phyloP scores from a whole-genome alignment of 1,140 invertebrate genomes.

The Panonychus citri region DNA sequence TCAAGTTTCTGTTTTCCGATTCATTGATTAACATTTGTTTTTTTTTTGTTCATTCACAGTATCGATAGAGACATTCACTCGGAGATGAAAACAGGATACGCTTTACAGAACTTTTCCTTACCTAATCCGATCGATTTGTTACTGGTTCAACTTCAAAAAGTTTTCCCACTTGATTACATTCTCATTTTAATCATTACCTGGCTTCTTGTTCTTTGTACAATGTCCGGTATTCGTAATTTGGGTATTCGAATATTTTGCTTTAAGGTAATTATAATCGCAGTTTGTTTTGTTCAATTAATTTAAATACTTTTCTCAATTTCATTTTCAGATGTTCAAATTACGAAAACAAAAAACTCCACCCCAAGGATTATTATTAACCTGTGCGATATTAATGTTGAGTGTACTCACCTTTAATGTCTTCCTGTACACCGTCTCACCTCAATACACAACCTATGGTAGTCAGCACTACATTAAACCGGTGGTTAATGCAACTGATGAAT shows the following conservation, averaged over 20 bases:
- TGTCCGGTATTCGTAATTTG: constrained; percentile 23
- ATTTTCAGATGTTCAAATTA: constrained; percentile 24
- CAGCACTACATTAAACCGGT: constrained; percentile 19
- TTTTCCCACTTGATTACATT: constrained; percentile 27
- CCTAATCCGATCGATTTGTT: constrained; percentile 26
- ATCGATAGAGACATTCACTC: constrained; percentile 27
- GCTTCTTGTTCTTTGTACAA: constrained; percentile 26
- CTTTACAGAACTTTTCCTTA: constrained; percentile 19
- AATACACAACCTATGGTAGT: constrained; percentile 26
- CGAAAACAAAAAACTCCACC: constrained; percentile 21
- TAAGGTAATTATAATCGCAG: constrained; percentile 18
- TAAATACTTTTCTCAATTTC: neutral
- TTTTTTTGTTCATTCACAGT: constrained; percentile 17
- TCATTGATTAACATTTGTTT: neutral
- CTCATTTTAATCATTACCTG: constrained; percentile 21
- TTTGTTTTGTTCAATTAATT: neutral
- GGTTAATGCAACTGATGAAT: neutral
- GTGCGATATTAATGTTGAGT: constrained; percentile 25
- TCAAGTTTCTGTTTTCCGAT: neutral
- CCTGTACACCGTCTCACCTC: constrained; percentile 24
- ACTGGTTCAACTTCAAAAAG: constrained; percentile 22
- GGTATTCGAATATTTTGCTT: constrained; percentile 27
- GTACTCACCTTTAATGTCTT: constrained; percentile 25
- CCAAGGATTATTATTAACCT: constrained; percentile 25
- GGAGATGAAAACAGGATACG: constrained; percentile 22